These are phyloP conservation scores for Semotilus atromaculatus DNA, from an alignment of 2,797 vertebrate species.

Conservation along the genomic window DNA sequence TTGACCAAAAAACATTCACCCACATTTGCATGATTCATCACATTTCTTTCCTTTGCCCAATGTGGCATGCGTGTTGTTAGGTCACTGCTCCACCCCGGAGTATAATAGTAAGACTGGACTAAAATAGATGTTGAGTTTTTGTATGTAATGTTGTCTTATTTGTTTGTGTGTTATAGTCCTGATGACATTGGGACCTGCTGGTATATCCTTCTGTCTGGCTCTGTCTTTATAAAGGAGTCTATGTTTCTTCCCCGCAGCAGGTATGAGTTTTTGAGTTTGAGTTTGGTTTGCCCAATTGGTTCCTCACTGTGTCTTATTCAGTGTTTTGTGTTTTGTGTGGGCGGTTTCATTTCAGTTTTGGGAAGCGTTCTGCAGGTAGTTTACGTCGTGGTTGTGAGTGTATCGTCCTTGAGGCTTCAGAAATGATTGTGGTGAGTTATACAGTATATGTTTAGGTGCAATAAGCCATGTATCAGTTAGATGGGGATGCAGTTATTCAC, in stretches of 20 bases:
- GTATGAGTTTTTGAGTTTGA: constrained; percentile 67
- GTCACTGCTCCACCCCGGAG: constrained; percentile 10
- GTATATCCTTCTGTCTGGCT: constrained; percentile 90
- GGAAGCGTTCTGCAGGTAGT: constrained; percentile 88
- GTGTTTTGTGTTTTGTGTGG: constrained; percentile 16
- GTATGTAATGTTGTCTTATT: constrained; percentile 2
- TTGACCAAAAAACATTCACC: not conserved
- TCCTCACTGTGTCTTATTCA: not conserved
- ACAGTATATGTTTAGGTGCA: not conserved
- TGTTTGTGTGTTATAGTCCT: constrained; percentile 74
- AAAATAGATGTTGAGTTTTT: not conserved
- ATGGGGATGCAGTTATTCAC: not conserved
- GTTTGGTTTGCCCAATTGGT: not conserved
- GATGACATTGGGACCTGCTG: constrained; percentile 90
- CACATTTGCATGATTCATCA: constrained; percentile 13
- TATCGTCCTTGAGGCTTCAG: constrained; percentile 89
- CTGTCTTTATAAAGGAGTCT: constrained; percentile 91
- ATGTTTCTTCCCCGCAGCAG: constrained; percentile 93
- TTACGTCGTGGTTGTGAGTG: constrained; percentile 89
- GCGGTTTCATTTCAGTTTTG: constrained; percentile 76
- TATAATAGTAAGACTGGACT: not conserved
- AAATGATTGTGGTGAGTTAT: constrained; percentile 90
- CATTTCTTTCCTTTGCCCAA: constrained; percentile 7
- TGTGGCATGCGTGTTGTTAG: not conserved
- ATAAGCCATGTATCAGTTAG: not conserved